Conservation (phyloP, 2,888 invertebrate species). For the Mythimna loreyi region DNA sequence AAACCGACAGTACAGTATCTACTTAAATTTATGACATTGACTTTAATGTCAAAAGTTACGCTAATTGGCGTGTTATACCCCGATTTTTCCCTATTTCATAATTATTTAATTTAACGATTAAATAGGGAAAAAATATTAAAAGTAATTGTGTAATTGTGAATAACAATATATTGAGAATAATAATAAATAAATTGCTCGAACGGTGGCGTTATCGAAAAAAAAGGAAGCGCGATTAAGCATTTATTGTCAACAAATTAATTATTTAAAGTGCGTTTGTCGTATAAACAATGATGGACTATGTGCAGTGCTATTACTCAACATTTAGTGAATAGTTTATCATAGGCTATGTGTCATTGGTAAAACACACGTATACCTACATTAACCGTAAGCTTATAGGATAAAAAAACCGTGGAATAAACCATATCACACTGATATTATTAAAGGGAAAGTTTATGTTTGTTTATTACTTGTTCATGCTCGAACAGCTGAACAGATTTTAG, state of each 20-base stretch:
- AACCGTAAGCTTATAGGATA: neutral
- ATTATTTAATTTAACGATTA: too few relatives aligned
- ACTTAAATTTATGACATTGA: conserved; percentile 1
- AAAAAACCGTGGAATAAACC: neutral
- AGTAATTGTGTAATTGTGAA: neutral
- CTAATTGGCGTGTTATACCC: neutral
- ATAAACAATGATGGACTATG: conserved; percentile 20
- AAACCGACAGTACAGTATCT: too few relatives aligned
- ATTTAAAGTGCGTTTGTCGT: conserved; percentile 14
- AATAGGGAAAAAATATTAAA: too few relatives aligned
- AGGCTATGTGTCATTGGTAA: neutral
- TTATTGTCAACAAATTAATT: conserved; percentile 16
- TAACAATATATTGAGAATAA: too few relatives aligned
- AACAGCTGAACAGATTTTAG: too few relatives aligned
- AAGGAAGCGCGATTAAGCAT: conserved; percentile 33
- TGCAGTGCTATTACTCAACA: conserved; percentile 18
- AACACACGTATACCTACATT: neutral
- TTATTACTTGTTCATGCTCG: too few relatives aligned
- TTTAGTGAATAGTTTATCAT: conserved; percentile 25
- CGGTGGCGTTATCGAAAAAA: conserved; percentile 31
- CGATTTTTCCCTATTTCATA: too few relatives aligned
- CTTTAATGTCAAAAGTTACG: neutral
- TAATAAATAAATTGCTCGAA: conserved; percentile 9
- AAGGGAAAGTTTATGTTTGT: too few relatives aligned
- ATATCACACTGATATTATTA: too few relatives aligned